Evolutionary conservation across 2,888 invertebrate genomes (phyloP).

Genomic region (Melieria picta): DNA sequence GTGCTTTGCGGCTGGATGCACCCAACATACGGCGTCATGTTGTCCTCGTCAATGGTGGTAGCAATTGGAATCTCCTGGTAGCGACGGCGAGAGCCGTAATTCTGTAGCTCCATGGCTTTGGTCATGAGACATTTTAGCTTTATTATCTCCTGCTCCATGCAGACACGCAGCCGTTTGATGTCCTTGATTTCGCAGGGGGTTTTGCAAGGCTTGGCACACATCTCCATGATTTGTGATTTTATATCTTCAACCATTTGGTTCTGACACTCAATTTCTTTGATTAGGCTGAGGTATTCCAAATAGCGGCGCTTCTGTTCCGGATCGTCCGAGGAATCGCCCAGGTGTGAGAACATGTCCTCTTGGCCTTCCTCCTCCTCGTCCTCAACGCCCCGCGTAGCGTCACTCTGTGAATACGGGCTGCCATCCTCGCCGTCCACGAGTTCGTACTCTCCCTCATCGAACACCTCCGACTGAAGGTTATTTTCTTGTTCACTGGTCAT

Average conservation of each 20-base stretch:
- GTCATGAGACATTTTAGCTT: constrained; percentile 58
- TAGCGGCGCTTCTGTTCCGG: constrained; percentile 55
- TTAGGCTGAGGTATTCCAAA: constrained; percentile 55
- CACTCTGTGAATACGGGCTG: constrained; percentile 22
- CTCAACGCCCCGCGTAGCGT: constrained; percentile 20
- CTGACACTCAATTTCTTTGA: constrained; percentile 60
- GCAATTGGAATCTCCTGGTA: constrained; percentile 57
- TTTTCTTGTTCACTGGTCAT: constrained; percentile 34
- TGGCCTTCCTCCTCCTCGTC: constrained; percentile 43
- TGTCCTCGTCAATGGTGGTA: constrained; percentile 62
- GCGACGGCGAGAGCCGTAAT: constrained; percentile 55
- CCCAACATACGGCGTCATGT: constrained; percentile 48
- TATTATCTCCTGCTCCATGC: constrained; percentile 60
- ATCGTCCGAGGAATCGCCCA: constrained; percentile 55
- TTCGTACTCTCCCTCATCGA: constrained; percentile 44
- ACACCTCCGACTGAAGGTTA: constrained; percentile 38
- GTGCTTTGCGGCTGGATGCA: constrained; percentile 30
- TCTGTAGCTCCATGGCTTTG: constrained; percentile 57
- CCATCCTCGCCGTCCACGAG: constrained; percentile 39
- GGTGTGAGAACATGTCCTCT: constrained; percentile 51
- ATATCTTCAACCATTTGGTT: constrained; percentile 58
- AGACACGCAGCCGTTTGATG: constrained; percentile 55
- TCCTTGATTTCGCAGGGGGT: constrained; percentile 56
- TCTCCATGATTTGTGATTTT: constrained; percentile 54
- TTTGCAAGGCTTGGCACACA: constrained; percentile 52